Evolutionary conservation across 2,888 invertebrate species (phyloP), one percentile per base, ranked within the genome.

Genomic region (Microplitis manilae): DNA sequence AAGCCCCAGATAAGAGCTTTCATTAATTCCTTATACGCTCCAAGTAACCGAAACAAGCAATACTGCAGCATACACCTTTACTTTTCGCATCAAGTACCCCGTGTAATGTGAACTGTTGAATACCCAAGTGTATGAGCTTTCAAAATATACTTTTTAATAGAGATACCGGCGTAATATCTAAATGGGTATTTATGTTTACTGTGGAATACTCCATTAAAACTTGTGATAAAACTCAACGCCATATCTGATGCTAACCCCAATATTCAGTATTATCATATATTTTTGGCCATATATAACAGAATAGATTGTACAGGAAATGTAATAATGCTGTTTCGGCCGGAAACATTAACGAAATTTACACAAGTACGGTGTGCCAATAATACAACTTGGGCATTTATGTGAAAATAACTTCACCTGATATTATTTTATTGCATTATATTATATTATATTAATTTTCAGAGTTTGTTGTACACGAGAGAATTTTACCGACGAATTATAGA

Each of bases 401-500:
- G 50, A 50, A 50, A 50, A 50, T 79, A 80, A 79, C 80, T 80
- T 73, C 75, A 73, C 68, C 61, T 71, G 72, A 80, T 80, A 78
- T 50, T 9, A 50, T 50, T 50, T 50, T 9, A 50, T 50, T 50
- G 1, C 13, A 50, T 50, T 8, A 9, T 50, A 13, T 50, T 8
- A 9, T 50, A 13, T 50, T 50, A 50, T 50, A 50, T 80, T 76
- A 79, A 80, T 74, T 76, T 64, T 73, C 70, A 61, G 50, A 71
- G 15, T 71, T 72, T 68, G 77, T 78, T 81, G 79, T 81, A 80
- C 81, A 80, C 79, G 65, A 79, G 80, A 79, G 80, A 79, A 78
- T 81, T 50, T 50, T 79, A 72, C 73, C 70, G 76, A 68, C 73
- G 76, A 68, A 81, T 81, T 82, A 85, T 86, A 85, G 85, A 85